Evolutionary conservation across 1,140 invertebrate genomes (phyloP).

Genomic region (Popillia japonica): DNA sequence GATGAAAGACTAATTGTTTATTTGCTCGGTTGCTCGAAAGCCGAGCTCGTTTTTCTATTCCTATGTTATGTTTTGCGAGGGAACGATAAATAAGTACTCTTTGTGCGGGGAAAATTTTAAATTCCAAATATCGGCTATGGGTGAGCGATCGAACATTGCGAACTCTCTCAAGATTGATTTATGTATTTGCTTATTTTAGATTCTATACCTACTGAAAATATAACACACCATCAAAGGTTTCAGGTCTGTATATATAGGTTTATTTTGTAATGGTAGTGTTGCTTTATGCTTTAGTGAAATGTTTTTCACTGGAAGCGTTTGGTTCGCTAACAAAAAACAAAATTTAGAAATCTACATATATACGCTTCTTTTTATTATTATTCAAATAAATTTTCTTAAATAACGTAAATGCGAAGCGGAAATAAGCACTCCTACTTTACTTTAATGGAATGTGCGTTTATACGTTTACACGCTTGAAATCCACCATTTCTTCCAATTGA

Average conservation of each 20-base stretch:
- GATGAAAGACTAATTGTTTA: not conserved
- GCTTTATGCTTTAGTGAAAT: not conserved
- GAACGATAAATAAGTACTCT: not conserved
- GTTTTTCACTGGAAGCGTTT: too few relatives aligned
- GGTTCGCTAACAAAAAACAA: too few relatives aligned
- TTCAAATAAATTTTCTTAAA: too few relatives aligned
- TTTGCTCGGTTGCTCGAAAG: not conserved
- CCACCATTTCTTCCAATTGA: too few relatives aligned
- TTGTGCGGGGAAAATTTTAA: not conserved
- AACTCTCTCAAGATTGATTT: constrained; percentile 2
- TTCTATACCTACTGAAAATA: not conserved
- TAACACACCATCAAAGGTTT: not conserved
- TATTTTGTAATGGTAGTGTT: not conserved
- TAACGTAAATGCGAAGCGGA: too few relatives aligned
- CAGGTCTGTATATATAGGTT: not conserved
- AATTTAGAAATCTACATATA: too few relatives aligned
- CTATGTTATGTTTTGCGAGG: not conserved
- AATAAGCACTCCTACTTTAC: too few relatives aligned
- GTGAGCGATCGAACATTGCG: not conserved
- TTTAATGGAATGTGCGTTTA: too few relatives aligned
- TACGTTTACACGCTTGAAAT: too few relatives aligned
- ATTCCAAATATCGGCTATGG: not conserved
- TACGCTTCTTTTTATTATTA: too few relatives aligned
- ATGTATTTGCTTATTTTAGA: constrained; percentile 19
- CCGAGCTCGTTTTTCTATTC: not conserved